Base-by-base conservation (phyloP, 2,113 vertebrate genomes). In the Aythya baeri region DNA sequence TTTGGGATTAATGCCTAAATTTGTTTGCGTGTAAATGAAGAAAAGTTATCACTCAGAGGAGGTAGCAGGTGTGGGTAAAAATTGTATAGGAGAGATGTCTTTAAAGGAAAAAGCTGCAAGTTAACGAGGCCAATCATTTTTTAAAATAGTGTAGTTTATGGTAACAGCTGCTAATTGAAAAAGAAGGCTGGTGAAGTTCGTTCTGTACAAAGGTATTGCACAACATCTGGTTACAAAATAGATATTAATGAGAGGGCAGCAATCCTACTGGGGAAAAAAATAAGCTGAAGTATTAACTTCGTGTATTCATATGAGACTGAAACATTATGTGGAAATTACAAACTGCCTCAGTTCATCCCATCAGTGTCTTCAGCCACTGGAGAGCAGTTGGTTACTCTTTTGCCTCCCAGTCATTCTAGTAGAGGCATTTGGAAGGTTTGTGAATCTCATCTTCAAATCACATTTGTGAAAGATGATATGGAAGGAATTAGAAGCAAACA, bases 1-100 rank as follows among this genome's bases (percentile, higher is more conserved):
- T 87, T 73, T 87, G 91, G 92, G 92, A 94, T 95, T 97, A 95
- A 90, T 89, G 85, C 61, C 58, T 87, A 91, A 94, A 70, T 95
- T 93, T 81, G 23, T 95, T 95, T 95, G 65, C 50, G 38, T 85
- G 78, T 73, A 88, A 94, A 95, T 76, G 74, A 95, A 95, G 83
- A 73, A 84, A 92, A 72, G 50, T 89, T 94, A 68, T 84, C 58
- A 63, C 71, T 73, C 83, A 38, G 36, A 86, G 23, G 20, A 80
- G 32, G 49, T 38, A 44, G 43, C 62, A 89, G 57, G 52, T 94
- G 26, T 49, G 75, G 26, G 65, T 75, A 67, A 61, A 91, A 90
- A 87, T 58, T 87, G 41, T 46, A 83, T 8, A 75, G 25, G 34
- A 83, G 9, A 55, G 41, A 2, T 77, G 20, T 65, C 57, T 86